Conservation (phyloP, 2,888 invertebrate species). For the Aethes cnicana region DNA sequence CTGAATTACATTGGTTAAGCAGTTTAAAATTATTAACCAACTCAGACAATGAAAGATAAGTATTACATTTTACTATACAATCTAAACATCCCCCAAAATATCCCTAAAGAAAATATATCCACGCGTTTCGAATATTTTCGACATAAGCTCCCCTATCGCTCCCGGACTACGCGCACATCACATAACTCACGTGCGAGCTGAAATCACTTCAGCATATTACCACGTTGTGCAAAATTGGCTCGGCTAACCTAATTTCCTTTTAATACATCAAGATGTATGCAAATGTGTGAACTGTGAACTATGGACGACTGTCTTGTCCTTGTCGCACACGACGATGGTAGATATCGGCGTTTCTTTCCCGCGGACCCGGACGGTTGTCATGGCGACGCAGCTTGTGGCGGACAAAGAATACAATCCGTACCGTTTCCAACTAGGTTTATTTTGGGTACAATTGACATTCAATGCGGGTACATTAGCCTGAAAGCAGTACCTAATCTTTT, state of each 20-base stretch:
- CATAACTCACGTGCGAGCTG: conserved; percentile 24
- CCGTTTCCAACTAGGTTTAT: conserved; percentile 3
- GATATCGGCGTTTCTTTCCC: conserved; percentile 17
- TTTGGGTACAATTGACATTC: conserved; percentile 4
- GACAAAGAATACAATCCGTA: conserved; percentile 32
- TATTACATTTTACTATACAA: too few species aligned
- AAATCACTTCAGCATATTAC: conserved; percentile 30
- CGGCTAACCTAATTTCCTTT: conserved; percentile 46
- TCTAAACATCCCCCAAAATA: conserved; percentile 3
- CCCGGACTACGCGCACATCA: conserved; percentile 10
- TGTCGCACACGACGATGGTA: conserved; percentile 1
- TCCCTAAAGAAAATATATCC: not conserved
- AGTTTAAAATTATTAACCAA: conserved; percentile 8
- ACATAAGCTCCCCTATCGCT: conserved; percentile 6
- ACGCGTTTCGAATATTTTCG: conserved; percentile 5
- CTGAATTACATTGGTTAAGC: conserved; percentile 4
- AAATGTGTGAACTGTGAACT: conserved; percentile 30
- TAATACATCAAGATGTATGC: conserved; percentile 40
- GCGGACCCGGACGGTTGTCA: conserved; percentile 38
- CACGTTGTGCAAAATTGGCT: conserved; percentile 31
- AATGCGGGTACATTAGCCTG: not conserved
- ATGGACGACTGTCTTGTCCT: conserved; percentile 17
- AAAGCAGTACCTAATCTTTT: not conserved
- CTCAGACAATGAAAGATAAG: conserved; percentile 11
- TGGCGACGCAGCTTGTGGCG: conserved; percentile 34